Base-by-base conservation (phyloP, 2,113 vertebrate species). In the Tautogolabrus adspersus region DNA sequence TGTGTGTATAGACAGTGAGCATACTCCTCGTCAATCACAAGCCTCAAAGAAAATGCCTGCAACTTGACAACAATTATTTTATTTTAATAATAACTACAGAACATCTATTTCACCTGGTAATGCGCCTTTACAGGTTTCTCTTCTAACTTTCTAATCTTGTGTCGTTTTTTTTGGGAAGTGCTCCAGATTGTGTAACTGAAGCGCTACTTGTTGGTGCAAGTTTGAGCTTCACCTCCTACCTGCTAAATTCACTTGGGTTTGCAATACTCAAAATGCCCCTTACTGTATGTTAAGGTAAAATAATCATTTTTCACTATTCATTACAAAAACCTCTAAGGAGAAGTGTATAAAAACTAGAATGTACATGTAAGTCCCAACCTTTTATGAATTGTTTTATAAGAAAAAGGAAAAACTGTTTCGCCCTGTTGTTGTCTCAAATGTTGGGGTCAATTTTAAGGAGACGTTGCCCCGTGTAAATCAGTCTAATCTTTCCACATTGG, bases 201-300 rank as follows among this genome's bases (percentile, higher is more conserved):
- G 37, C 21, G 15, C 9, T 55, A 66, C 77, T 72, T 62, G 84
- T 76, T 30, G 21, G 66, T 56, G 51, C 79, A 77, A 9, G 82
- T 77, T 76, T 57, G 26, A 8, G 42, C 61, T 21, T 44, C 47
- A 49, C 46, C 12, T 63, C 56, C 56, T 7, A 13, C 47, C 40
- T 1, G 3, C 15, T n/a, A 26, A 11, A 42, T 54, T 61, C 38
- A 21, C 23, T 34, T 10, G 26, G 40, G 38, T 37, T 44, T 46
- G 38, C 40, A 47, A 22, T 44, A 22, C 16, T 37, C 37, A 11
- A 22, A 1, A 10, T 21, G 62, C 10, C 15, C n/a, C n/a, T 54
- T 23, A 3, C 13, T 34, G 30, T 34, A 34, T 34, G 30, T 34
- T 26, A 26, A 26, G 26, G 26, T 26, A 26, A 26, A 26, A 26